A percentile compares a stretch with the other conserved stretches of the same genome.
Conservation (phyloP, 2,888 invertebrate species). For the Magallana nippona region DNA sequence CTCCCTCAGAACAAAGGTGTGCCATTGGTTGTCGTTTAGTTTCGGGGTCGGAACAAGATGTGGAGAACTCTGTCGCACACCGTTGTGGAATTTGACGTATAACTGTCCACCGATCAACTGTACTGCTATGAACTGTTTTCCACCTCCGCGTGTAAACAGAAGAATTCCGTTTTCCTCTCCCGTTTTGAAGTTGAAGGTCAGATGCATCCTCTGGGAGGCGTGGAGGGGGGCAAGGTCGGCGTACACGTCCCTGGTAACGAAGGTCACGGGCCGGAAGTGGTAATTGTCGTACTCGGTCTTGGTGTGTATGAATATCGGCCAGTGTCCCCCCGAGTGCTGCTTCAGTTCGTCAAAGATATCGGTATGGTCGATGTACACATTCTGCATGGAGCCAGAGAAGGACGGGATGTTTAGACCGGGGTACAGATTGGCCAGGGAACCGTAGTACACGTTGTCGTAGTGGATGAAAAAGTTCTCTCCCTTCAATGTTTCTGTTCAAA, state of each 20-base stretch:
- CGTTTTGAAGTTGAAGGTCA: slow-evolving; percentile 74
- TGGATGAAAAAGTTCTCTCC: slow-evolving; percentile 66
- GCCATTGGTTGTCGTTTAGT: slow-evolving; percentile 74
- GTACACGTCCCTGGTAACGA: slow-evolving; percentile 61
- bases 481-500: slow-evolving; percentile 60
- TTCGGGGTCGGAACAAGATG: slow-evolving; percentile 51
- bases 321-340: slow-evolving; percentile 25
- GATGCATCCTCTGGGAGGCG: slow-evolving; percentile 56
- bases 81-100: slow-evolving; percentile 71
- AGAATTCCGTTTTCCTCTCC: slow-evolving; percentile 70
- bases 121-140: slow-evolving; percentile 70
- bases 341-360: slow-evolving; percentile 63
- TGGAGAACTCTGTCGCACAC: slow-evolving; percentile 57
- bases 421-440: slow-evolving; percentile 53
- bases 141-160: slow-evolving; percentile 67
- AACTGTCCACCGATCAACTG: slow-evolving; percentile 74
- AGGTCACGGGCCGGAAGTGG: slow-evolving; percentile 63
- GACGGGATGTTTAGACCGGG: slow-evolving; percentile 42
- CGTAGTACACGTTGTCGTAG: slow-evolving; percentile 66
- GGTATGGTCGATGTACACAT: slow-evolving; percentile 65
- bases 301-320: slow-evolving; percentile 36
- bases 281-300: slow-evolving; percentile 28
- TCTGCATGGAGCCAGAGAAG: slow-evolving; percentile 72
- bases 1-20: slow-evolving; percentile 63
- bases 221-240: slow-evolving; percentile 62